Base-by-base conservation (phyloP, 35 echinoderm and acorn worm genomes). In the Heliocidaris erythrogramma region DNA sequence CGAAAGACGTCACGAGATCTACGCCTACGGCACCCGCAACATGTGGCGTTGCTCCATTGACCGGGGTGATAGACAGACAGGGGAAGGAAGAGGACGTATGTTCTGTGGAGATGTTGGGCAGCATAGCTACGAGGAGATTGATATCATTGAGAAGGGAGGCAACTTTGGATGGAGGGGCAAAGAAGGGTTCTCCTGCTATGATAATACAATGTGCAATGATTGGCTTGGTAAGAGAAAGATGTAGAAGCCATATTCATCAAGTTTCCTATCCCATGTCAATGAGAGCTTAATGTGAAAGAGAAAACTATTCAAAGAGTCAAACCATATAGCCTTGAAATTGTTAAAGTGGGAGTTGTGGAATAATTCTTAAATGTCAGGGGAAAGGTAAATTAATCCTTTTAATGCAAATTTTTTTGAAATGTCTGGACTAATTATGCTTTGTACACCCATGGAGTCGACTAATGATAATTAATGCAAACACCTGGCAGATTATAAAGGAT, bases 31-130 rank as follows among this genome's bases (percentile, higher is more conserved):
- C 21, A 89, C 95, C 8, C 96, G 98, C 31, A 99, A 99, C 91
- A 97, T 99, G 93, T 99, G 98, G 98, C 92, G 98, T 32, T 99
- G 98, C 95, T 94, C 96, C 0, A 94, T 97, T 35, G 98, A 99
- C 85, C 31, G 92, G 88, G 98, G 98, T 1, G 96, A 99, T 35
- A 65, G 32, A 31, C 65, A 96, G 31, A 99, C 95, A 16, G 96
- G 98, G 27, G 78, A 99, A 27, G 96, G 96, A 8, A 95, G 87
- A 49, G 98, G 98, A 9, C 94, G 98, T 5, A 97, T 99, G n/a
- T 96, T 99, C 85, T 99, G 98, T 91, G 98, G 98, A 30, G 98
- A 99, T 93, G 98, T 99, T 27, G 98, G 98, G 48, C 98, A 99
- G 88, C 52, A 85, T 32, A 93, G 56, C 42, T 99, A 69, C 95